These are phyloP conservation scores for Phrixothrix hirtus DNA, from an alignment of 2,888 invertebrate genomes.

Conservation along the genomic window DNA sequence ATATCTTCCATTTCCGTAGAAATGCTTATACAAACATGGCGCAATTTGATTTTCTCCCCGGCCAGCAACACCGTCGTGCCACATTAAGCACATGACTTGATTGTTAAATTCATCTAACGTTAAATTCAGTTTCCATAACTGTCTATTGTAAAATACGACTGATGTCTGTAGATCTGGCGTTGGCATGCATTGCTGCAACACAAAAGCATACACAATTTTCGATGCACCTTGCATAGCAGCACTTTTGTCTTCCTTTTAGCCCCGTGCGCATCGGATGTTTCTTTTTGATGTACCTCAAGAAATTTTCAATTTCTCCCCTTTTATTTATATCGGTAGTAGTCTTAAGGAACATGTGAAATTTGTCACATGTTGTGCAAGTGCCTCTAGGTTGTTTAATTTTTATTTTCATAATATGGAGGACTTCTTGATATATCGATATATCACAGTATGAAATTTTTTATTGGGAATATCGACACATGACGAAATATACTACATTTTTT, in stretches of 20 bases:
- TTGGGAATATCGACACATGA: too few relatives aligned
- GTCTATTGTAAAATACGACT: not conserved
- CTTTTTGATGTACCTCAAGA: not conserved
- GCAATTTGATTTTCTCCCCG: too few relatives aligned
- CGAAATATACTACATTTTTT: too few relatives aligned
- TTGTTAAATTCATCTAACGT: not conserved
- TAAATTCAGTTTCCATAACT: not conserved
- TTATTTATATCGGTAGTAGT: not conserved
- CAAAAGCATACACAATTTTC: not conserved
- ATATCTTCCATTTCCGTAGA: not conserved
- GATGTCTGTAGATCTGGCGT: constrained; percentile 5
- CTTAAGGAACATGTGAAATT: not conserved
- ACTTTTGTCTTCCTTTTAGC: not conserved
- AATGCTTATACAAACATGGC: not conserved
- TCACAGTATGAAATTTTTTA: too few relatives aligned
- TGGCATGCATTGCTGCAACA: too few relatives aligned
- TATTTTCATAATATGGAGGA: too few relatives aligned
- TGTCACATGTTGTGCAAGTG: not conserved
- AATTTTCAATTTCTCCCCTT: not conserved
- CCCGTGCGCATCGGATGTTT: not conserved
- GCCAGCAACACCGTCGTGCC: not conserved
- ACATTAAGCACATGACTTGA: constrained; percentile 1
- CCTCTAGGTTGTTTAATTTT: not conserved
- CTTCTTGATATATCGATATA: too few relatives aligned
- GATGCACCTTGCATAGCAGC: not conserved